phyloP scores from a whole-genome alignment of 2,113 vertebrate genomes.

The Stercorarius parasiticus region DNA sequence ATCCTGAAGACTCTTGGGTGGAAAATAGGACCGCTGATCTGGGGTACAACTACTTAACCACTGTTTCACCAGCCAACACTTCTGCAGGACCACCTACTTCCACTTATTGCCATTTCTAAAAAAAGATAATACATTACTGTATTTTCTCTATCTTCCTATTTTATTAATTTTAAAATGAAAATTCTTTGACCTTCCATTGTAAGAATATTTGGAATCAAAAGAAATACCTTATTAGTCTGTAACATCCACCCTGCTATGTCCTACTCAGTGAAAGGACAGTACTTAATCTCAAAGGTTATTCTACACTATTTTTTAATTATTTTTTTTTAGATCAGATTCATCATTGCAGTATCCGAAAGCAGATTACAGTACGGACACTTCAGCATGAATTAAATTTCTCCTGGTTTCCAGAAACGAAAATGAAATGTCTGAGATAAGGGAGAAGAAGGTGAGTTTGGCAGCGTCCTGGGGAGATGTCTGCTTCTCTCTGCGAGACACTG shows the following conservation, averaged over 20 bases:
- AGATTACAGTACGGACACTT: background rate
- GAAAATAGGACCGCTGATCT: background rate
- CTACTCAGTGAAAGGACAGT: background rate
- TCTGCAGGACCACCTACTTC: background rate
- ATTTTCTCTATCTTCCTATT: background rate
- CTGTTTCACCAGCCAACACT: background rate
- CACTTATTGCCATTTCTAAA: background rate
- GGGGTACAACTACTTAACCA: background rate
- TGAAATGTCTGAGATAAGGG: background rate
- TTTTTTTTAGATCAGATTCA: background rate
- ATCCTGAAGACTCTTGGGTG: background rate
- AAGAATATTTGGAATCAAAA: background rate
- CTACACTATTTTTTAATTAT: background rate
- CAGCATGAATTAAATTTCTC: background rate
- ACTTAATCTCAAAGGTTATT: background rate
- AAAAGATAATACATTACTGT: background rate
- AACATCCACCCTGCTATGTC: background rate
- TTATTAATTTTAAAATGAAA: background rate
- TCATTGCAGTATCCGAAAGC: background rate
- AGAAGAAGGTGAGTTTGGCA: background rate
- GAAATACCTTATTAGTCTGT: background rate
- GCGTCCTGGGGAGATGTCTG: background rate
- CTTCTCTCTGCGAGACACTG: background rate
- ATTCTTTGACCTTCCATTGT: background rate
- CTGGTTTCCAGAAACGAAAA: background rate